Base-by-base conservation (phyloP, 2,113 vertebrate genomes). In the Mustela lutreola region DNA sequence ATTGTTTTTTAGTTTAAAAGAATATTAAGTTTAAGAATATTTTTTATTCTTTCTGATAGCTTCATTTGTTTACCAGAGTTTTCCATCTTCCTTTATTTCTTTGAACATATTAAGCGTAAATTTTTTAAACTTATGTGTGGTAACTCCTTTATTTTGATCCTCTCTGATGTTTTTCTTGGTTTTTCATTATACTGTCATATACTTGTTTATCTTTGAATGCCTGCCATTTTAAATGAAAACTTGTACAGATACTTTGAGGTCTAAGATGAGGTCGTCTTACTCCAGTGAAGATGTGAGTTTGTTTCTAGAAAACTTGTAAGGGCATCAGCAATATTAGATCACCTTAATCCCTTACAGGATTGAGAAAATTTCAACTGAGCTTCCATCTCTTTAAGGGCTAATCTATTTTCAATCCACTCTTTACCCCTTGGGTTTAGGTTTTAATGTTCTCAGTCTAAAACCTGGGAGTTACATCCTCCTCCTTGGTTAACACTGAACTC, bases 51-150 rank as follows among this genome's bases (percentile, higher is more conserved):
- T 83, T 76, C 45, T 53, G 60, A 50, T 19, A 80, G 14, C 56
- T 95, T 78, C 11, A 84, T 12, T 62, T 78, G 16, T 84, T 95
- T 84, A 48, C 22, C 21, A n/a, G 28, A 76, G 65, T 19, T 84
- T 14, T 71, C n/a, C 33, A 62, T 91, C 22, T 94, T 78, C 18
- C 62, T 90, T 91, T 76, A 90, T 84, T 76, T 95, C 8, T 91
- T 85, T 95, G 58, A 79, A 33, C 9, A 60, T 71, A 75, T 26
- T 36, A 86, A 85, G 22, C 28, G 16, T 70, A 91, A 33, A 79
- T 85, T 28, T 56, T 65, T 90, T 84, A 39, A 45, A 31, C 31
- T 84, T 84, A 11, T 60, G 16, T 67, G 9, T 58, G 22, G 76
- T 91, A 82, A 82, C 76, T 93, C 36, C 22, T 56, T 88, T 65